phyloP scores from a whole-genome alignment of 2,113 vertebrate species.

The Heterochromis multidens region DNA sequence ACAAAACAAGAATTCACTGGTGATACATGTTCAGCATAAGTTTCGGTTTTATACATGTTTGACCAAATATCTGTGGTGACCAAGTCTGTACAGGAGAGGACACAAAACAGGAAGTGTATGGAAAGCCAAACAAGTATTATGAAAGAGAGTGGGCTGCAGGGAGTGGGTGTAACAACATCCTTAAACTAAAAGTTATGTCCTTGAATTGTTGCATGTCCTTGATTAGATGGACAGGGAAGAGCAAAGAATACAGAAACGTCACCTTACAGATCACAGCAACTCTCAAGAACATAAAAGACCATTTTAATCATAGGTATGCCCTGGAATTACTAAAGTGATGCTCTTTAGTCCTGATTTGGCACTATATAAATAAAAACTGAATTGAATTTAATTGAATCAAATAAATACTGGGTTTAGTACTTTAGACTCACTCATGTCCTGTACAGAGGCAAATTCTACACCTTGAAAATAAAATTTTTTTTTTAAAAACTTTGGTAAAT shows the following conservation, averaged over 20 bases:
- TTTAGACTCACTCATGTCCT: no score
- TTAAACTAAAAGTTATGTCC: neutral
- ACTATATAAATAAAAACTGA: neutral
- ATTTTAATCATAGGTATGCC: neutral
- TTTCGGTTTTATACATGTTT: neutral
- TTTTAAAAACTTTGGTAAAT: no score
- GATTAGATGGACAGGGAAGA: neutral
- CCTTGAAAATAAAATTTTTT: no score
- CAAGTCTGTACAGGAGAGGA: neutral
- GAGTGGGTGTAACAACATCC: slow-evolving; percentile 12
- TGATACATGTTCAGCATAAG: rapidly evolving
- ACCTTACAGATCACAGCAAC: neutral
- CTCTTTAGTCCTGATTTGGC: neutral
- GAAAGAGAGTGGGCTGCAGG: neutral
- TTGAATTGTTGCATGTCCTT: slow-evolving; percentile 4
- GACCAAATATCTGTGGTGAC: neutral
- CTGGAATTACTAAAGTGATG: rapidly evolving
- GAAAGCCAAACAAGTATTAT: slow-evolving; percentile 1
- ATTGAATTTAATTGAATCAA: no score
- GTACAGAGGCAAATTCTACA: no score
- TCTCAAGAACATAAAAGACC: no score
- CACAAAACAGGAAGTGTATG: slow-evolving; percentile 40
- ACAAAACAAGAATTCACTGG: neutral
- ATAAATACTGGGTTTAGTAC: no score
- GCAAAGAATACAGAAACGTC: neutral